Evolutionary conservation across 1,140 invertebrate species (phyloP).

Genomic region (Wasmannia auropunctata): DNA sequence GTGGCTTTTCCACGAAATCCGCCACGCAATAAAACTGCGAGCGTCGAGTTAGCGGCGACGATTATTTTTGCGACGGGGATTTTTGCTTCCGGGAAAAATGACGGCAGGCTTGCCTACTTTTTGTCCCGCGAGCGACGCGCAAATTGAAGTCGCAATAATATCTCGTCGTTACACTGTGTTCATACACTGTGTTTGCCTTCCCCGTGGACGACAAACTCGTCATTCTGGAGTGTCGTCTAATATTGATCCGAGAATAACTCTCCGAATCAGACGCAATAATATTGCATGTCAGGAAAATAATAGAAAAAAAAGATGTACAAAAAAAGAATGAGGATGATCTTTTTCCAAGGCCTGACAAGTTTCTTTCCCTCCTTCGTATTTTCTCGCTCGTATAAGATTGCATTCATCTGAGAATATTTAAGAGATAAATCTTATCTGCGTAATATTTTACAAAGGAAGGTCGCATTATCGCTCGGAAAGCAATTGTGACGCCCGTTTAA

Average conservation of each 20-base stretch:
- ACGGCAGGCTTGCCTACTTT: slow-evolving; percentile 13
- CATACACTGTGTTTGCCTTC: background rate
- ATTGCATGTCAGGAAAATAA: background rate
- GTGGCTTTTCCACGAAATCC: slow-evolving; percentile 67
- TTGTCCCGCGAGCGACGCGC: slow-evolving; percentile 40
- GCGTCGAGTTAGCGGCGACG: slow-evolving; percentile 49
- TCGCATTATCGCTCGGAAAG: slow-evolving; percentile 3
- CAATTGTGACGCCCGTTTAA: background rate
- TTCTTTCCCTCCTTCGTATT: background rate
- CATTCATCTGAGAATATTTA: slow-evolving; percentile 7
- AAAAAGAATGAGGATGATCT: slow-evolving; percentile 23
- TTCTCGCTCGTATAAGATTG: background rate
- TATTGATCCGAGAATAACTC: slow-evolving; percentile 35
- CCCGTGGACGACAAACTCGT: background rate
- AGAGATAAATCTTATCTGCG: slow-evolving; percentile 16
- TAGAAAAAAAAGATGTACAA: background rate
- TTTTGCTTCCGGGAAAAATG: slow-evolving; percentile 68
- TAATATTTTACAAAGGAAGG: slow-evolving; percentile 7
- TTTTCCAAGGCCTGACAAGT: background rate
- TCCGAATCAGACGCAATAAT: slow-evolving; percentile 25
- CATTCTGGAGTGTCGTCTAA: background rate
- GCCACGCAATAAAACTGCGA: slow-evolving; percentile 62
- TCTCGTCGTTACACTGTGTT: slow-evolving; percentile 17
- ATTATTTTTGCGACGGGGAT: slow-evolving; percentile 67
- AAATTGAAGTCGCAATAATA: slow-evolving; percentile 48